Evolutionary conservation across 64 coral and sea anemone species (phyloP).

Genomic region (Stichodactyla helianthus): DNA sequence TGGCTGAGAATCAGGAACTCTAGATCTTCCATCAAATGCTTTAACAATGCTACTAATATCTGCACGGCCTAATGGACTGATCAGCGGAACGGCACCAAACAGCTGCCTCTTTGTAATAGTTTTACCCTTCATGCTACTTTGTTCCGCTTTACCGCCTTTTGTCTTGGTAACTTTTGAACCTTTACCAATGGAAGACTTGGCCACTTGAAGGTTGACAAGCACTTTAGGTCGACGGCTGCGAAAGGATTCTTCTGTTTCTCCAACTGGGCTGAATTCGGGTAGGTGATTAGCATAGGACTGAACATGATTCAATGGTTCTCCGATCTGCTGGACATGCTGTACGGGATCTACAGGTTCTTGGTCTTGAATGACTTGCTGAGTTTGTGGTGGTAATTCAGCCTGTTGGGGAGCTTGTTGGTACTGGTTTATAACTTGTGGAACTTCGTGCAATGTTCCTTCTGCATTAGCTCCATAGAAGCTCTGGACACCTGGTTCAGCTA

Average conservation of each 20-base stretch:
- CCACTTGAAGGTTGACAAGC: slow-evolving; percentile 29
- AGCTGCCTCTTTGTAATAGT: slow-evolving; percentile 32
- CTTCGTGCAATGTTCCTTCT: not conserved
- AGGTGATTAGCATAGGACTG: not conserved
- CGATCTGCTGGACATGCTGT: not conserved
- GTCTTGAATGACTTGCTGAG: not conserved
- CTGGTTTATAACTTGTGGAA: not conserved
- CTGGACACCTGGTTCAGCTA: not conserved
- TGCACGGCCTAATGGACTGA: slow-evolving; percentile 36
- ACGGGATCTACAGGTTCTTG: not conserved
- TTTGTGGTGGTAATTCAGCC: not conserved
- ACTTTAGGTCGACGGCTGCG: slow-evolving; percentile 4
- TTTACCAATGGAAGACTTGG: slow-evolving; percentile 36
- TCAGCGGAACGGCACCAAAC: slow-evolving; percentile 48
- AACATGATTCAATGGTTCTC: not conserved
- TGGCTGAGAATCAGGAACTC: not conserved
- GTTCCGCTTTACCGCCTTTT: not conserved
- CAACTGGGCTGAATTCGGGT: not conserved
- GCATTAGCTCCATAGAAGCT: too few relatives aligned
- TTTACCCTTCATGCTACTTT: not conserved
- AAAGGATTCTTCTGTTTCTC: not conserved
- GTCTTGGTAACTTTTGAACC: not conserved
- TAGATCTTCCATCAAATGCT: slow-evolving; percentile 26
- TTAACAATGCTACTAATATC: not conserved
- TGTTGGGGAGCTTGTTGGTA: not conserved